Evolutionary conservation across 2,888 invertebrate genomes (phyloP), one percentile per base, ranked within the genome.

Genomic region (Andrena trimmerana): DNA sequence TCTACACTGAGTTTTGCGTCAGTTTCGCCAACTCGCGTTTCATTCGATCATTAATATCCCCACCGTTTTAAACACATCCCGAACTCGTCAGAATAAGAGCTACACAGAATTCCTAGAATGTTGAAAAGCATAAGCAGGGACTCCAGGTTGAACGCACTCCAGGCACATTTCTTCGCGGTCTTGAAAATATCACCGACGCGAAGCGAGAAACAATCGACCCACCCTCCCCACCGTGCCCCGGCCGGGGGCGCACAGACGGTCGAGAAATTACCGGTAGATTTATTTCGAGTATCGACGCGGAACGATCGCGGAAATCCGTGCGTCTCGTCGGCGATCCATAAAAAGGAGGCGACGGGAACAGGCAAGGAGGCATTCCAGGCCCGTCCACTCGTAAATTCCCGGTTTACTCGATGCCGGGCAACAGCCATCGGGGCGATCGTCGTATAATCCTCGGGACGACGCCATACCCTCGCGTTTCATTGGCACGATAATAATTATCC

Each of bases 401-500:
- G 66, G 50, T 78, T 73, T 78, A 59, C 72, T 20, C 29, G 78
- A 13, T 20, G 57, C 57, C 57, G 24, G 57, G 57, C 57, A 57
- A 42, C 24, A 20, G 33, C 27, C 54, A 13, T 48, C n/a, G 20
- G 24, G n/a, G 59, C 65, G 60, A 71, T 68, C 42, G 60, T 16
- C 24, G 52, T 50, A 63, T 80, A 78, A 86, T 86, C 83, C 78
- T 10, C 50, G 50, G 36, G 10, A 27, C 29, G 20, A 20, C 16
- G 48, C 24, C 59, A 57, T 62, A 60, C 72, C 71, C 68, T 72
- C 48, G 72, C 70, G 84, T 80, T 74, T 70, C 85, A 76, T 73
- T 52, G 84, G 73, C 77, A 36, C 52, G 86, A 85, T 85, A 85
- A 86, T 86, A 86, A 86, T 86, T 86, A 76, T 65, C 76, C 73